Evolutionary conservation across 2,888 invertebrate species (phyloP).

Genomic region (Notocelia uddmanniana): DNA sequence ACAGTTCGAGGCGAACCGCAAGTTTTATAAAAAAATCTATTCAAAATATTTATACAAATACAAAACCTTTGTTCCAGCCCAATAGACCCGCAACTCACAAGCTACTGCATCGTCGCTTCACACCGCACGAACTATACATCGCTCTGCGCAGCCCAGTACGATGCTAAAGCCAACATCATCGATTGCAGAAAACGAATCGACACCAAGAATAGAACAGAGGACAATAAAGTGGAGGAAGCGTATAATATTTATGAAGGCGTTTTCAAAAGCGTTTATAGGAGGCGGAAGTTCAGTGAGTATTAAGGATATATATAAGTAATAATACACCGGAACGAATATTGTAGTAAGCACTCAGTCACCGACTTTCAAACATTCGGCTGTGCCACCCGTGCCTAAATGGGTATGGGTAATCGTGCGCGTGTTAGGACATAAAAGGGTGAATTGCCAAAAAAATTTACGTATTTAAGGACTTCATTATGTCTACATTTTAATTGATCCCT

Average conservation of each 20-base stretch:
- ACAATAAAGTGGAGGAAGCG: conserved; percentile 68
- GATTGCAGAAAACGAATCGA: conserved; percentile 58
- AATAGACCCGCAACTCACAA: conserved; percentile 78
- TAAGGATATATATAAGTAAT: not conserved
- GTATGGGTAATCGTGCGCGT: no score
- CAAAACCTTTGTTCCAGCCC: conserved; percentile 65
- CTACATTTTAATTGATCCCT: no score
- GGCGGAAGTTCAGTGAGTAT: conserved; percentile 76
- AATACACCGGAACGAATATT: not conserved
- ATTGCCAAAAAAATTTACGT: no score
- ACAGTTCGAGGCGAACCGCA: no score
- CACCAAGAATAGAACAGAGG: conserved; percentile 52
- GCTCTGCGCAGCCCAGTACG: conserved; percentile 75
- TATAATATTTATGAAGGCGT: conserved; percentile 69
- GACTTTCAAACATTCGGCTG: not conserved
- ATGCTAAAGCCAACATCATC: conserved; percentile 61
- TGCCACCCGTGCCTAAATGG: not conserved
- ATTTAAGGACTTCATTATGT: no score
- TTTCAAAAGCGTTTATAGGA: conserved; percentile 66
- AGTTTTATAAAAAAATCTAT: no score
- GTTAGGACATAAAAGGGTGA: no score
- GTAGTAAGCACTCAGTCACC: not conserved
- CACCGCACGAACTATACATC: conserved; percentile 76
- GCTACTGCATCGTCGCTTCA: conserved; percentile 79
- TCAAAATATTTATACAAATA: no score